Percentiles rank a stretch among this genome's conserved stretches.
phyloP scores from a whole-genome alignment of 1,140 invertebrate species.

The Diorhabda carinulata region DNA sequence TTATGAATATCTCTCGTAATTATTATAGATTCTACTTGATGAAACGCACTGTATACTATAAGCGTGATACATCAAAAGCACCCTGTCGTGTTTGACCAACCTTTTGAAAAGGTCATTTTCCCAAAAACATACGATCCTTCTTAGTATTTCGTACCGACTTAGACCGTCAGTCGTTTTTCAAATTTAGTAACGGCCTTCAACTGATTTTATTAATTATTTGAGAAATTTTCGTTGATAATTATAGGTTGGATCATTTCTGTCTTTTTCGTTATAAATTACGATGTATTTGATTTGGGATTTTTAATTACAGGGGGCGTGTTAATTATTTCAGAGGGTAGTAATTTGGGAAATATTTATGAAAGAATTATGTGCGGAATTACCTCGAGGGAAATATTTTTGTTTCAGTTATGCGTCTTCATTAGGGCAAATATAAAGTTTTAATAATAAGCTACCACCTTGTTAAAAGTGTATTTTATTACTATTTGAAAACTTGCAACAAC shows the following conservation, averaged over 20 bases:
- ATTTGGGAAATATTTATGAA: slow-evolving; percentile 1
- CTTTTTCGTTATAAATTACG: slow-evolving; percentile 8
- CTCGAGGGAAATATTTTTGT: too few relatives aligned
- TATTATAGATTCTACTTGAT: not conserved
- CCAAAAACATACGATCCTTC: slow-evolving; percentile 4
- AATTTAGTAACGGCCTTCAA: slow-evolving; percentile 11
- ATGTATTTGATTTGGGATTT: slow-evolving; percentile 6
- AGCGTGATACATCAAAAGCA: not conserved
- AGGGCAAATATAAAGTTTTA: too few relatives aligned
- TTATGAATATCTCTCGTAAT: too few relatives aligned
- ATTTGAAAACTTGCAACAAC: too few relatives aligned
- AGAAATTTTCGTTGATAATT: slow-evolving; percentile 7
- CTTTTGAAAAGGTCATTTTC: slow-evolving; percentile 5
- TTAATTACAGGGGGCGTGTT: slow-evolving; percentile 7
- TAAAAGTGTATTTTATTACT: too few relatives aligned
- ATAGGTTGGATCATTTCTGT: not conserved
- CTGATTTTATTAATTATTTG: slow-evolving; percentile 12
- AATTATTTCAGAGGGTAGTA: slow-evolving; percentile 3
- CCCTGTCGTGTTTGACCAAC: not conserved
- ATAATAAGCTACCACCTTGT: too few relatives aligned
- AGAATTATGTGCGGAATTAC: not conserved
- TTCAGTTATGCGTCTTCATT: too few relatives aligned
- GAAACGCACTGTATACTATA: not conserved
- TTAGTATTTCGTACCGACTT: slow-evolving; percentile 3
- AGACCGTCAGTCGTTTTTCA: slow-evolving; percentile 12